A percentile compares a stretch with the other conserved stretches of the same genome.
Evolutionary conservation across 2,797 vertebrate genomes (phyloP).

Genomic region (Ptychobarbus kaznakovi): DNA sequence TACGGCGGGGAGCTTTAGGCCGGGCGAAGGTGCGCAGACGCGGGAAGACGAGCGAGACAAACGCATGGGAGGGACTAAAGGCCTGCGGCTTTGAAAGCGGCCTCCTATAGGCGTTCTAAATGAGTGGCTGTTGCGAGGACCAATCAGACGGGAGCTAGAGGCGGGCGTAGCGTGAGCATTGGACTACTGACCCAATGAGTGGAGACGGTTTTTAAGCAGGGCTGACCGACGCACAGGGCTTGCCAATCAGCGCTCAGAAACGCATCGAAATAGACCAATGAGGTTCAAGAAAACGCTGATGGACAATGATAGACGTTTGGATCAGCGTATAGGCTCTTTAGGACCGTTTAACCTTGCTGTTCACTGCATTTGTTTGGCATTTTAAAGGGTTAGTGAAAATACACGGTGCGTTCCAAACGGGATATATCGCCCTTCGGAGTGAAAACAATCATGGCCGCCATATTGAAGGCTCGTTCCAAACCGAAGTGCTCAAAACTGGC

Average conservation of each 20-base stretch:
- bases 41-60: constrained; percentile 76
- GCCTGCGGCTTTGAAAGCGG: neutral
- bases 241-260: constrained; percentile 40
- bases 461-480: no score
- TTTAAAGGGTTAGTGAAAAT: constrained; percentile 4
- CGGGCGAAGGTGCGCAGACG: constrained; percentile 79
- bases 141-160: constrained; percentile 34
- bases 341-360: constrained; percentile 11
- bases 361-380: neutral
- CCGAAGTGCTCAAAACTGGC: no score
- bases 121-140: neutral
- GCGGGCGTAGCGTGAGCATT: neutral
- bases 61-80: constrained; percentile 54
- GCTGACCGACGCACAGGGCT: neutral
- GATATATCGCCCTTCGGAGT: no score
- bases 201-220: neutral
- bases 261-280: constrained; percentile 28
- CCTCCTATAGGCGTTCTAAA: constrained; percentile 48
- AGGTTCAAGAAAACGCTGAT: neutral
- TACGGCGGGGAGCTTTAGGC: constrained; percentile 67
- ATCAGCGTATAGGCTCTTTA: constrained; percentile 1
- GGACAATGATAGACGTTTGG: constrained; percentile 9
- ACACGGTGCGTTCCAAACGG: no score
- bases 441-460: no score
- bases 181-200: neutral